Evolutionary conservation across 1,140 invertebrate species (phyloP).

Genomic region (Physella acuta): DNA sequence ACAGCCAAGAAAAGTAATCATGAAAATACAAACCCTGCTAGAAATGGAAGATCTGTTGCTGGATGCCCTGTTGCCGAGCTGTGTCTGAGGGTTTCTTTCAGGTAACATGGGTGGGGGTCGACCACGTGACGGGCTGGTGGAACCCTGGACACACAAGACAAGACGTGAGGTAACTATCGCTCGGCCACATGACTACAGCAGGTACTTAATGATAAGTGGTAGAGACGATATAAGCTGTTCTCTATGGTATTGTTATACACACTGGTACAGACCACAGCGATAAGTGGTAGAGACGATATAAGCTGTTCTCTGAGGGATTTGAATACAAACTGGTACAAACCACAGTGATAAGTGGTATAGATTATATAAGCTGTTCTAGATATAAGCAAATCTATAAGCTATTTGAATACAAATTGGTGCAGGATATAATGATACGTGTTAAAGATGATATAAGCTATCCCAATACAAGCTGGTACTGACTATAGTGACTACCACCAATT

Average conservation of each 20-base stretch:
- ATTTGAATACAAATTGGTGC: background rate
- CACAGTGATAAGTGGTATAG: background rate
- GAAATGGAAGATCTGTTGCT: constrained; percentile 7
- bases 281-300: background rate
- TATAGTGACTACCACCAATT: no score
- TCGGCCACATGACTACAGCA: background rate
- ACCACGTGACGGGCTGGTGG: background rate
- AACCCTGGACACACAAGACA: background rate
- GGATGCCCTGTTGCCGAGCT: background rate
- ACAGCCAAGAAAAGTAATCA: background rate
- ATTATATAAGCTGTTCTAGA: background rate
- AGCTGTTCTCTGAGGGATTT: background rate
- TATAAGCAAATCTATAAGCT: no score
- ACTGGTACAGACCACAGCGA: background rate
- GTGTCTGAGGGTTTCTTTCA: constrained; percentile 17
- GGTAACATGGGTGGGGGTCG: constrained; percentile 7
- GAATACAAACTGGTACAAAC: background rate
- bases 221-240: background rate
- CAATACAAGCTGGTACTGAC: no score
- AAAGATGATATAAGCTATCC: no score
- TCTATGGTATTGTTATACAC: background rate
- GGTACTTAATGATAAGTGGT: background rate
- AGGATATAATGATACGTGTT: background rate
- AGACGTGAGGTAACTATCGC: background rate
- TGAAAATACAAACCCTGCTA: constrained; percentile 5